Base-by-base conservation (phyloP, 2,888 invertebrate species). In the Xanthorhoe designata region DNA sequence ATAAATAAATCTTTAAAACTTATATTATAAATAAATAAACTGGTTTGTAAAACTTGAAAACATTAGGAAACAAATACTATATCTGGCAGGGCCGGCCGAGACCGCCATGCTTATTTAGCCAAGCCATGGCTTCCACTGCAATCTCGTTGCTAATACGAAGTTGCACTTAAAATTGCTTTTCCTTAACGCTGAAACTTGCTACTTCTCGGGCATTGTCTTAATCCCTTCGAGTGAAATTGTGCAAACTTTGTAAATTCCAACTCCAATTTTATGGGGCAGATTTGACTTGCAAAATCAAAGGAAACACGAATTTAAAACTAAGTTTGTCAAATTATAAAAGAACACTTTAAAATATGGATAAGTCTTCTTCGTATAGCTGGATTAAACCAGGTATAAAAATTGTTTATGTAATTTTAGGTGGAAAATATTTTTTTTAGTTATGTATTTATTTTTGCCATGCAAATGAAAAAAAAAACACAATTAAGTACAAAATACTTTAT, bases 161-260 rank as follows among this genome's bases (percentile, higher is more conserved):
- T 76, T 82, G 80, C 80, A 82, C 76, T 82, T 78, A 72, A 80
- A 82, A 83, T 82, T 80, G 76, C 78, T 83, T 80, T 78, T 73
- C 71, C 71, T 67, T 61, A 75, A 76, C 74, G 78, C 75, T 66
- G 65, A 68, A 81, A 79, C 74, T 79, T 62, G 60, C 49, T 71
- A 57, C 75, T 74, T 75, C 72, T 73, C 69, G 72, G 72, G 51
- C 55, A 51, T 62, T 77, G 76, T 80, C 79, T 78, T 80, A 77
- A 81, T 80, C 76, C 78, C 74, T 79, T 77, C 76, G 77, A 77
- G 71, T 78, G 73, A 82, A 81, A 81, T 81, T 78, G 69, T 72
- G 72, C 72, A 74, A 81, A 83, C 73, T 83, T 80, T 70, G 70
- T 75, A 78, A 78, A 79, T 78, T 76, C 68, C 64, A 78, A 80